These are phyloP conservation scores for Drosophila nebulosa DNA, from an alignment of 1,140 invertebrate genomes.

Conservation along the genomic window DNA sequence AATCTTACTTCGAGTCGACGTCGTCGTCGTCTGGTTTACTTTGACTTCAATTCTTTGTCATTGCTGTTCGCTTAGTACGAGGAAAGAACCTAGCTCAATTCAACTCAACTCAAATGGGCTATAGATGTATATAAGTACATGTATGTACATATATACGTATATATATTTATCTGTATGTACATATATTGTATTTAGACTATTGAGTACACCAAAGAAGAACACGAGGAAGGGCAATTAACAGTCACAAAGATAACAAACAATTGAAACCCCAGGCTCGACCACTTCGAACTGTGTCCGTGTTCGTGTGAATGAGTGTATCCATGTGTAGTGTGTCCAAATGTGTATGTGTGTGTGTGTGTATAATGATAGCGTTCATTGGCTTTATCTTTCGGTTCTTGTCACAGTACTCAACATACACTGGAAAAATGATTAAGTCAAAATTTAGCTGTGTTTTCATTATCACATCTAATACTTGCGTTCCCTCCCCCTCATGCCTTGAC, in stretches of 20 bases:
- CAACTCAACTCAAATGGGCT: neutral
- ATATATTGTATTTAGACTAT: neutral
- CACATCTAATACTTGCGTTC: neutral
- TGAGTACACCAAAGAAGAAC: conserved; percentile 9
- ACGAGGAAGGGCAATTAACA: conserved; percentile 11
- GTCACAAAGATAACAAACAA: conserved; percentile 9
- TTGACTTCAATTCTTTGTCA: conserved; percentile 10
- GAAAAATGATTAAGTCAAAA: neutral
- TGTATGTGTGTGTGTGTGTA: neutral
- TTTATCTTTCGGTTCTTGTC: conserved; percentile 3
- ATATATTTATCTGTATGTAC: neutral
- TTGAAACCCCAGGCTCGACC: neutral
- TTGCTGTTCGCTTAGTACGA: neutral
- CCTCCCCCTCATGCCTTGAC: too few species aligned
- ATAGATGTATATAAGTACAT: neutral
- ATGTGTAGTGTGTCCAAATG: neutral
- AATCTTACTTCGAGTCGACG: conserved; percentile 4
- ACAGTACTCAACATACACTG: neutral
- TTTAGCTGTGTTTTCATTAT: too few species aligned
- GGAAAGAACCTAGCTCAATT: neutral
- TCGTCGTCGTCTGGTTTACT: conserved; percentile 1
- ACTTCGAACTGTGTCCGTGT: neutral
- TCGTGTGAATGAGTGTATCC: neutral
- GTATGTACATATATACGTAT: neutral
- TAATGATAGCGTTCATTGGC: conserved; percentile 2